These are phyloP conservation scores for Pristionchus arcanus DNA, from an alignment of 2,888 invertebrate genomes.

Conservation along the genomic window DNA sequence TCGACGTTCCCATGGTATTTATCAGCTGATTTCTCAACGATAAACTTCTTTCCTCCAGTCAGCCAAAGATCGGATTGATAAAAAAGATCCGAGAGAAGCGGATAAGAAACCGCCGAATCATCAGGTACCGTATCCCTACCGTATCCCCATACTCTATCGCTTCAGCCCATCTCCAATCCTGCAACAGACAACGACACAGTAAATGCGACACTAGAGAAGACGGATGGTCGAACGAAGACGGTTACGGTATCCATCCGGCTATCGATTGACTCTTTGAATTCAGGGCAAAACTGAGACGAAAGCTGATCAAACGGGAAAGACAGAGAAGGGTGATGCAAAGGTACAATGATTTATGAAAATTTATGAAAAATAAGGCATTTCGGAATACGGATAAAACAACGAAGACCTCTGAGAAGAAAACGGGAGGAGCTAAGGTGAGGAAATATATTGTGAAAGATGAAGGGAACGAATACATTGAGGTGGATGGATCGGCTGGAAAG, in stretches of 20 bases:
- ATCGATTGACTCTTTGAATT: neutral
- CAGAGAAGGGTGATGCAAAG: neutral
- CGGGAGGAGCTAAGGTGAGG: neutral
- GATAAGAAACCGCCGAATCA: neutral
- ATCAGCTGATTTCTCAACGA: neutral
- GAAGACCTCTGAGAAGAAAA: neutral
- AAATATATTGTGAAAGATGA: neutral
- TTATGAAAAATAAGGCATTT: neutral
- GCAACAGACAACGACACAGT: conserved; percentile 1
- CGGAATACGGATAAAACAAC: neutral
- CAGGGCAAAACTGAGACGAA: neutral
- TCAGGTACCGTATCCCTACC: neutral
- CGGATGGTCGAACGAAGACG: conserved; percentile 10
- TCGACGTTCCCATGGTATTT: neutral
- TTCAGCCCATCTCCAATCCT: neutral
- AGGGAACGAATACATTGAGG: neutral
- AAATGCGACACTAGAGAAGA: neutral
- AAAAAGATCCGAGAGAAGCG: neutral
- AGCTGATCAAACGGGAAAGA: neutral
- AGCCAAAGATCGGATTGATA: neutral
- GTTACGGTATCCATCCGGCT: neutral
- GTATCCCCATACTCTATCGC: neutral
- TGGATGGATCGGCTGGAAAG: neutral
- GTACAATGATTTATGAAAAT: neutral
- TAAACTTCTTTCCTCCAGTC: neutral